Percentiles rank a stretch among this genome's conserved stretches.
Conservation (phyloP, 2,888 invertebrate genomes). For the Xanthia togata region DNA sequence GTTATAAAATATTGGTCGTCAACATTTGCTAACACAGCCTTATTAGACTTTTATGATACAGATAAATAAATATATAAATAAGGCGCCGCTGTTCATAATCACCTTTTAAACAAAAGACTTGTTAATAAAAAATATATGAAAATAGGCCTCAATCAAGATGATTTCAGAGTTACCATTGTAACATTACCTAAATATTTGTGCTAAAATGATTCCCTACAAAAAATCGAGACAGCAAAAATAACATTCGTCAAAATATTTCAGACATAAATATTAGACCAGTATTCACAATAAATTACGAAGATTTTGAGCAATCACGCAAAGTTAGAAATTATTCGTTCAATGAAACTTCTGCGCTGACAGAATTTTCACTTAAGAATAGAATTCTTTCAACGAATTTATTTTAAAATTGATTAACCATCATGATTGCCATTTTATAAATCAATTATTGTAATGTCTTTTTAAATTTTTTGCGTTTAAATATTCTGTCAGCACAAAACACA, state of each 20-base stretch:
- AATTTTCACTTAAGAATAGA: slow-evolving; percentile 29
- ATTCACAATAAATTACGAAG: slow-evolving; percentile 77
- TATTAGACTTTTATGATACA: slow-evolving; percentile 60
- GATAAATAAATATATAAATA: slow-evolving; percentile 52
- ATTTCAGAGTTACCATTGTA: slow-evolving; percentile 51
- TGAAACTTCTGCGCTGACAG: slow-evolving; percentile 46
- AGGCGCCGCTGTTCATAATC: slow-evolving; percentile 21
- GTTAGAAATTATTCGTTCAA: slow-evolving; percentile 58
- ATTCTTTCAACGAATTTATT: slow-evolving; percentile 1
- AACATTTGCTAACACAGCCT: slow-evolving; percentile 65
- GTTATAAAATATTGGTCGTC: slow-evolving; percentile 69
- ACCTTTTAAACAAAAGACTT: slow-evolving; percentile 15
- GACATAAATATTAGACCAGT: slow-evolving; percentile 75
- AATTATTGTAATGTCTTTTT: slow-evolving; percentile 11
- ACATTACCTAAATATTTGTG: slow-evolving; percentile 68
- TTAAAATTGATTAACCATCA: not conserved
- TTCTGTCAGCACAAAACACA: slow-evolving; percentile 45
- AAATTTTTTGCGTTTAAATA: slow-evolving; percentile 25
- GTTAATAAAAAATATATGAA: slow-evolving; percentile 42
- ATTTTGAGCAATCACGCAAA: slow-evolving; percentile 79
- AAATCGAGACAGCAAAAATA: slow-evolving; percentile 59
- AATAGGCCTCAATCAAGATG: slow-evolving; percentile 67
- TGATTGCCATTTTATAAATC: not conserved
- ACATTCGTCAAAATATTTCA: slow-evolving; percentile 56
- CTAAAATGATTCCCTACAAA: slow-evolving; percentile 60